Conservation (phyloP, 2,113 vertebrate species). For the Istiophorus platypterus region DNA sequence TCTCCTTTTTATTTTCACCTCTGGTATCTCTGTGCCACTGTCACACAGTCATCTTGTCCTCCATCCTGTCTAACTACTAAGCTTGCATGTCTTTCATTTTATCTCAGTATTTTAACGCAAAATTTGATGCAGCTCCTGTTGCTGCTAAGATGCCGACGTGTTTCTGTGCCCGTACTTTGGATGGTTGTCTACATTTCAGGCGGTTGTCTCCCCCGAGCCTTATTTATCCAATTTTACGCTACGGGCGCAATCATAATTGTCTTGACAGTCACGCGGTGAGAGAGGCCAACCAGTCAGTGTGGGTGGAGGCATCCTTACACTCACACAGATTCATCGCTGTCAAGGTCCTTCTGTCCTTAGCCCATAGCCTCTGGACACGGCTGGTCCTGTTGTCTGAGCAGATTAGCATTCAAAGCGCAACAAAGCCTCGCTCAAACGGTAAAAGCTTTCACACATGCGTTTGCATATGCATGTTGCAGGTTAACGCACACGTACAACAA, state of each 20-base stretch:
- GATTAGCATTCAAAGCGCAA: slow-evolving; percentile 73
- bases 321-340: slow-evolving; percentile 56
- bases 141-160: slow-evolving; percentile 13
- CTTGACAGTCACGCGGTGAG: slow-evolving; percentile 69
- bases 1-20: slow-evolving; percentile 44
- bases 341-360: slow-evolving; percentile 81
- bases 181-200: slow-evolving; percentile 36
- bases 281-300: slow-evolving; percentile 48
- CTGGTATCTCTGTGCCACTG: slow-evolving; percentile 15
- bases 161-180: slow-evolving; percentile 28
- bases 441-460: slow-evolving; percentile 26
- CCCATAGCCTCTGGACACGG: slow-evolving; percentile 65
- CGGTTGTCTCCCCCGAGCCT: slow-evolving; percentile 33
- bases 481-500: background rate
- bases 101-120: slow-evolving; percentile 25
- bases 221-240: slow-evolving; percentile 64
- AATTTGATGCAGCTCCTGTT: slow-evolving; percentile 14
- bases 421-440: slow-evolving; percentile 42
- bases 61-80: slow-evolving; percentile 54
- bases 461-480: slow-evolving; percentile 21
- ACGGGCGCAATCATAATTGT: slow-evolving; percentile 65
- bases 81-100: slow-evolving; percentile 40
- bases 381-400: slow-evolving; percentile 78
- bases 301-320: slow-evolving; percentile 64
- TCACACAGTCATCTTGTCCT: slow-evolving; percentile 42